Evolutionary conservation across 1,140 invertebrate genomes (phyloP), one percentile per base, ranked within the genome.

Genomic region (Drosophila grimshawi): DNA sequence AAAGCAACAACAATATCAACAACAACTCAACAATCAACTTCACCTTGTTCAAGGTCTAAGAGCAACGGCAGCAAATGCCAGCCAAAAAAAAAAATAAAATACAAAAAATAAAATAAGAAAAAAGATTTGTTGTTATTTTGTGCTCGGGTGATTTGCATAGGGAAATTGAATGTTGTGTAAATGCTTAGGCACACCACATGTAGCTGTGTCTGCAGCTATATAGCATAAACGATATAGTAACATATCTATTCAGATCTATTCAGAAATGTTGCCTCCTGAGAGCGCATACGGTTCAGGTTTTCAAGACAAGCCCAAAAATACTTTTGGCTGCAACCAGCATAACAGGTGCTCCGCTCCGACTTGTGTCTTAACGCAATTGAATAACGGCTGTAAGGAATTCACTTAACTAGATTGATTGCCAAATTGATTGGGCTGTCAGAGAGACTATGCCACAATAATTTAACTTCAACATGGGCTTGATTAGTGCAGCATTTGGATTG

Each of bases 1-100:
- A 55, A 60, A 43, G 37, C 49, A 69, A 53, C 52, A 60, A 49
- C 67, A 78, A 61, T 43, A 72, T 10, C 56, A 61, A 29, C 68
- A 66, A 68, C 66, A 77, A 64, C 65, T 62, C 53, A 86, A 74
- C 76, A 86, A 86, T 86, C 83, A 86, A 88, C 85, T 83, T 86
- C 85, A 86, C 83, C 83, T 86, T 86, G 83, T 86, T 86, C 83
- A 86, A 86, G 83, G 83, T 86, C 82, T 67, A 78, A 78, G 76
- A 78, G 72, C 73, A 78, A 78, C 73, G 76, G 72, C 72, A 78
- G 61, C 65, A 70, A 70, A 75, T 63, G 72, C 37, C 65, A 74
- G 52, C 78, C 52, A 68, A 77, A 67, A 77, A 49, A 5, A 51
- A 67, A 64, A 60, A 41, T 43, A 51, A 8, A 10, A 39, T 57